Evolutionary conservation across 2,888 invertebrate genomes (phyloP).

Genomic region (Danaus chrysippus): DNA sequence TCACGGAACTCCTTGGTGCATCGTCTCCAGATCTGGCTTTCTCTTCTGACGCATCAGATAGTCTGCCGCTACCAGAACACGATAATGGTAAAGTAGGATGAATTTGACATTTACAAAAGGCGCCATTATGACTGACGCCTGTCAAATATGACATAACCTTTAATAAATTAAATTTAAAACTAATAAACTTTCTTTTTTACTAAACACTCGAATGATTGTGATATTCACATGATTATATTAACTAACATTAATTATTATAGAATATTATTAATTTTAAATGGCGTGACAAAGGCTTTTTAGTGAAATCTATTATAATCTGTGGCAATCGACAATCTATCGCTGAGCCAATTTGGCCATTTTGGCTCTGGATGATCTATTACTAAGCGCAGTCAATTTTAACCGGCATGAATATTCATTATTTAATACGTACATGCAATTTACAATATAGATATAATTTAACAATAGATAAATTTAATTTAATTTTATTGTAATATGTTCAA

Average conservation of each 20-base stretch:
- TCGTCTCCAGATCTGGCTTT: constrained; percentile 66
- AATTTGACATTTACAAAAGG: background rate
- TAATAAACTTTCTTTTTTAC: too few species aligned
- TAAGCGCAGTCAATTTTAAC: constrained; percentile 1
- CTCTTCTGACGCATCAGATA: constrained; percentile 70
- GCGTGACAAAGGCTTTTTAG: background rate
- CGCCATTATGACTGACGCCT: background rate
- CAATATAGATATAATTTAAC: constrained; percentile 1
- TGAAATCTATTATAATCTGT: background rate
- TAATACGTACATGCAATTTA: background rate
- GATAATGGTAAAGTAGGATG: constrained; percentile 54
- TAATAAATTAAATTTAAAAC: too few species aligned
- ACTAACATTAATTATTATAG: background rate
- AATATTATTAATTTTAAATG: background rate
- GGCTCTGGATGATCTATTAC: background rate
- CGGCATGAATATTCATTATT: constrained; percentile 5
- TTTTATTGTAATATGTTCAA: too few species aligned
- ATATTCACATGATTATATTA: background rate
- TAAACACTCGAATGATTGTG: too few species aligned
- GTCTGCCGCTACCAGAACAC: constrained; percentile 66
- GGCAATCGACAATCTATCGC: background rate
- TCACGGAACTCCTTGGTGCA: constrained; percentile 62
- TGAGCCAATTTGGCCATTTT: background rate
- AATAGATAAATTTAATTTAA: background rate
- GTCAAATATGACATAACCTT: too few species aligned